Percentiles rank a stretch among this genome's conserved stretches.
Evolutionary conservation across 92 coral and sea anemone species (phyloP).

Genomic region (Ricordea florida): DNA sequence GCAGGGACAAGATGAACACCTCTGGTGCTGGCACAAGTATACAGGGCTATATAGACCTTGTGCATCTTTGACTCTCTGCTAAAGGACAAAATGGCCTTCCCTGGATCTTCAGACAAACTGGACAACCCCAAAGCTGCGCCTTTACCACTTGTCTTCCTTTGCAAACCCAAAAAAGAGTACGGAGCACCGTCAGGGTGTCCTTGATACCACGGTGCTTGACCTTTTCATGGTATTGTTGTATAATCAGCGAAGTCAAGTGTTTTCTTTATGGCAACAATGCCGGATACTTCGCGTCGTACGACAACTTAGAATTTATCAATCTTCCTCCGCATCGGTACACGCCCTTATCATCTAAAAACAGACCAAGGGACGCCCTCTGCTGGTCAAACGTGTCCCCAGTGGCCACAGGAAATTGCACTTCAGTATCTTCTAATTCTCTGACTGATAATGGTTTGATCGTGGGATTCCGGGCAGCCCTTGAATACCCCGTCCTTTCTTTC

Average conservation of each 20-base stretch:
- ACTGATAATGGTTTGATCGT: neutral
- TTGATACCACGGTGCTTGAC: neutral
- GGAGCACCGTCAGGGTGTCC: neutral
- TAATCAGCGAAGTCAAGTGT: constrained; percentile 8
- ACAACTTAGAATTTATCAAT: neutral
- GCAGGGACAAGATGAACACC: constrained; percentile 20
- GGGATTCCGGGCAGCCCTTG: neutral
- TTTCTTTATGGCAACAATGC: neutral
- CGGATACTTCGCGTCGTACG: neutral
- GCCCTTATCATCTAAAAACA: neutral
- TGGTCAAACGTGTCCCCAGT: constrained; percentile 4
- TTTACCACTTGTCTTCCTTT: constrained; percentile 3
- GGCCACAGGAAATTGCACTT: constrained; percentile 3
- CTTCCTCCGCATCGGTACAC: neutral
- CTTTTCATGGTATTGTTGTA: neutral
- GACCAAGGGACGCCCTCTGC: constrained; percentile 5
- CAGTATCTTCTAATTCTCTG: constrained; percentile 28
- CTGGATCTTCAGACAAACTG: constrained; percentile 20
- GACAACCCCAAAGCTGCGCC: neutral
- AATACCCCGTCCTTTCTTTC: neutral
- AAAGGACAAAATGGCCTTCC: constrained; percentile 23
- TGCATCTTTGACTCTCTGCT: constrained; percentile 18
- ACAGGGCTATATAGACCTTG: constrained; percentile 34
- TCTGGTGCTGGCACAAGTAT: constrained; percentile 32
- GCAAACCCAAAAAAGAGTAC: neutral